Percentiles rank a stretch among this genome's conserved stretches.
phyloP scores from a whole-genome alignment of 2,888 invertebrate genomes.

The Mesoligia furuncula region DNA sequence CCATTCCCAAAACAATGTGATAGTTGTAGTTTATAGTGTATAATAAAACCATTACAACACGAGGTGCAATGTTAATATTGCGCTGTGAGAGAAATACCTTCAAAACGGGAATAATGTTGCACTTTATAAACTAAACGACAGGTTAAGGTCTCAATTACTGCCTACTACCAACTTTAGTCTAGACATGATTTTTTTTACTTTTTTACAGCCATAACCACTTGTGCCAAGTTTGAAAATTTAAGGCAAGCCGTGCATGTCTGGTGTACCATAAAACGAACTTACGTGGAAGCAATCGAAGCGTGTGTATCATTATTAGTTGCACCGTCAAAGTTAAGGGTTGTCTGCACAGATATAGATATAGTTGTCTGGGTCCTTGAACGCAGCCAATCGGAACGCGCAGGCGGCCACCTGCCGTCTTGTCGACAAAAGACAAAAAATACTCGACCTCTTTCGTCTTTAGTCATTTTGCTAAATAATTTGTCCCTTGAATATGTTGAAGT shows the following conservation, averaged over 20 bases:
- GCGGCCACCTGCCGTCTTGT: conserved; percentile 68
- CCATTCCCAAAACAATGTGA: conserved; percentile 54
- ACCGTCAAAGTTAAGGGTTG: conserved; percentile 69
- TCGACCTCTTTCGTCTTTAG: conserved; percentile 26
- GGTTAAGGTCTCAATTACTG: conserved; percentile 41
- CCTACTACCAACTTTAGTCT: conserved; percentile 10
- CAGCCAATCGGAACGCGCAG: conserved; percentile 66
- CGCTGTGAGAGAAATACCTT: conserved; percentile 12
- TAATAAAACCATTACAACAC: conserved; percentile 44
- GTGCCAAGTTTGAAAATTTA: conserved; percentile 26
- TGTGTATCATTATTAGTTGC: conserved; percentile 69
- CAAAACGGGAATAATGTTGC: conserved; percentile 20
- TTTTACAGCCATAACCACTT: conserved; percentile 40
- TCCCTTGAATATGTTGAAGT: conserved; percentile 32
- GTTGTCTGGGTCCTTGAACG: conserved; percentile 69
- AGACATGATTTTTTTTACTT: conserved; percentile 36
- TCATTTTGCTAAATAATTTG: conserved; percentile 46
- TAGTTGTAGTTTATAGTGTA: conserved; percentile 46
- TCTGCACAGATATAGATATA: too few relatives aligned
- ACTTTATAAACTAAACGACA: conserved; percentile 20
- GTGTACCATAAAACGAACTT: conserved; percentile 49
- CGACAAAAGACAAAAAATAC: conserved; percentile 62
- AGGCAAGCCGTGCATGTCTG: conserved; percentile 37
- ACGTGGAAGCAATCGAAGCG: conserved; percentile 64
- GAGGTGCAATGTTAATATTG: conserved; percentile 40